Evolutionary conservation across 2,113 vertebrate species (phyloP).

Genomic region (Terrapene triunguis): DNA sequence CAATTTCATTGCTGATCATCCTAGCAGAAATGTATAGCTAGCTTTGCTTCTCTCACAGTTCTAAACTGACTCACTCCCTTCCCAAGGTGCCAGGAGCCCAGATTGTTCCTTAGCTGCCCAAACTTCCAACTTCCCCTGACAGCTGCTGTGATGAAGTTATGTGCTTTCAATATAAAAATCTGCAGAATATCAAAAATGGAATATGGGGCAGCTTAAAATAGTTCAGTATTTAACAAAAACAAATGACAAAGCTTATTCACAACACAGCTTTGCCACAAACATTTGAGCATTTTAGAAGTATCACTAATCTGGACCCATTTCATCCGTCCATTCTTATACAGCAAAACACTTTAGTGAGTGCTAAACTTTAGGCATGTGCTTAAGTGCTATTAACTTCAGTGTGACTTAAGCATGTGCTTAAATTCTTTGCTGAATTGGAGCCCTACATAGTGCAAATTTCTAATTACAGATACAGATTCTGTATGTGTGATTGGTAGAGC

Average conservation of each 20-base stretch:
- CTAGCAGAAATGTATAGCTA: not conserved
- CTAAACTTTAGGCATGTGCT: not conserved
- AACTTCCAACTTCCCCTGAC: not conserved
- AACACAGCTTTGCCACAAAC: not conserved
- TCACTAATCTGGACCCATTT: not conserved
- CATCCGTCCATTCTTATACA: not conserved
- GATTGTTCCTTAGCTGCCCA: not conserved
- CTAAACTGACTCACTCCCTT: not conserved
- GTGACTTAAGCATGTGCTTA: not conserved
- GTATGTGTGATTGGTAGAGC: not conserved
- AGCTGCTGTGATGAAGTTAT: not conserved
- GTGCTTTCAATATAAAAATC: not conserved
- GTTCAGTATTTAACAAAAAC: not conserved
- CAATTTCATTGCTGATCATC: not conserved
- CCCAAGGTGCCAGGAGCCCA: not conserved
- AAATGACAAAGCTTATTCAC: not conserved
- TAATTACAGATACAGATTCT: not conserved
- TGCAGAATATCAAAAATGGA: not conserved
- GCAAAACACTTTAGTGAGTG: not conserved
- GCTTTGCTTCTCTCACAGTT: not conserved
- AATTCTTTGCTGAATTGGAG: not conserved
- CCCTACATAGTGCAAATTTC: not conserved
- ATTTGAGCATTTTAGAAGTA: conserved; percentile 8
- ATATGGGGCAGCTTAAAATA: not conserved
- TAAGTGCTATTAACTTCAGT: conserved; percentile 17